These are phyloP conservation scores for Oreotrochilus melanogaster DNA, from an alignment of 2,113 vertebrate species.

Conservation along the genomic window DNA sequence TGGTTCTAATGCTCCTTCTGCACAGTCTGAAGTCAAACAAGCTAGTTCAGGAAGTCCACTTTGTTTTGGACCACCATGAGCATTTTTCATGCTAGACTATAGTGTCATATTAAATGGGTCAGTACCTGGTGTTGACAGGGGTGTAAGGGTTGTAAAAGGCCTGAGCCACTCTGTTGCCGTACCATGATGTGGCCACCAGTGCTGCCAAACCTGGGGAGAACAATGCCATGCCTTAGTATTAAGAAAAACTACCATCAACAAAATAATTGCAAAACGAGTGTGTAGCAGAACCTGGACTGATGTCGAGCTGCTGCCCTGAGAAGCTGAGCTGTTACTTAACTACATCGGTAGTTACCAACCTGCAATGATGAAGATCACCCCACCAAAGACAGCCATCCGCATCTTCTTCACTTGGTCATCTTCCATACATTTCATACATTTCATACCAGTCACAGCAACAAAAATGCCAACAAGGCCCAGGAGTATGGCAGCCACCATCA, in stretches of 20 bases:
- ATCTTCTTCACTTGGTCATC: conserved; percentile 81
- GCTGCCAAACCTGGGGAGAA: conserved; percentile 82
- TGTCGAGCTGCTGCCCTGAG: background rate
- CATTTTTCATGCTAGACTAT: background rate
- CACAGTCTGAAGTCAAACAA: background rate
- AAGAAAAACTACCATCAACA: background rate
- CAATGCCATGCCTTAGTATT: background rate
- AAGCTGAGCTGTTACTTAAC: background rate
- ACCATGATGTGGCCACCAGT: conserved; percentile 88
- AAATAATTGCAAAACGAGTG: background rate
- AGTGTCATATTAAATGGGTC: background rate
- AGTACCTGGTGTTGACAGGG: conserved; percentile 90
- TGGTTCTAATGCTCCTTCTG: background rate
- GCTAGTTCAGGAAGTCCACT: background rate
- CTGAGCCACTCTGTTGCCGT: conserved; percentile 81
- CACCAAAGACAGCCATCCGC: conserved; percentile 81
- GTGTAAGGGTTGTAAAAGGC: conserved; percentile 91
- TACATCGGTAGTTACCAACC: conserved; percentile 72
- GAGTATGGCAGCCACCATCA: conserved; percentile 87
- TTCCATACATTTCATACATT: conserved; percentile 91
- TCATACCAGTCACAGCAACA: conserved; percentile 87
- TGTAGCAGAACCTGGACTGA: background rate
- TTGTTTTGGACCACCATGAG: background rate
- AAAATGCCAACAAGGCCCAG: conserved; percentile 81
- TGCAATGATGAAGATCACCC: conserved; percentile 83